Conservation (phyloP, 2,797 vertebrate genomes). For the Enteromius mattozi region DNA sequence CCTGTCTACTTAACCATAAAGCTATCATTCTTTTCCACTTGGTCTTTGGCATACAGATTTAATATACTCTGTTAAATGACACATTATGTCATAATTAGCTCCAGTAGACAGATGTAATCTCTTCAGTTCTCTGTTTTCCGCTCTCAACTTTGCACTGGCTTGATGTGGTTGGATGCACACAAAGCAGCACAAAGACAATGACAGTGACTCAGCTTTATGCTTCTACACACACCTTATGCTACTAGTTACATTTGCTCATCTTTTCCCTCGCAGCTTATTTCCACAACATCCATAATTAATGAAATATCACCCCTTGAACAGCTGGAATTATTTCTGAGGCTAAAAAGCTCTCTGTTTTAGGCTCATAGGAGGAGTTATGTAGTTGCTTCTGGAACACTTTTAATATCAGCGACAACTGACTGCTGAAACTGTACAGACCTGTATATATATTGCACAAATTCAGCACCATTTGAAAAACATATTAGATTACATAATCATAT, state of each 20-base stretch:
- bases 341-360: neutral
- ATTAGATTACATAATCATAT: neutral
- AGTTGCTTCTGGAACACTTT: constrained; percentile 2
- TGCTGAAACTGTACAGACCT: neutral
- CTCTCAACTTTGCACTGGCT: neutral
- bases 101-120: constrained; percentile 8
- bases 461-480: neutral
- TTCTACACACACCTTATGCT: neutral
- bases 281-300: constrained; percentile 31
- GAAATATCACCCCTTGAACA: constrained; percentile 5
- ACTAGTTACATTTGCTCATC: neutral
- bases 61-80: constrained; percentile 25
- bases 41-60: constrained; percentile 3
- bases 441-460: neutral
- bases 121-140: neutral
- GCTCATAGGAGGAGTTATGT: neutral
- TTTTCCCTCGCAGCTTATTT: constrained; percentile 21
- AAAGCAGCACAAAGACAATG: constrained; percentile 13
- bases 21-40: neutral
- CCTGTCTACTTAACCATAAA: neutral
- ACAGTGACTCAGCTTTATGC: constrained; percentile 12
- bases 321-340: constrained; percentile 8
- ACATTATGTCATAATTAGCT: constrained; percentile 17
- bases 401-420: neutral
- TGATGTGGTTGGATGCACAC: constrained; percentile 27